phyloP scores from a whole-genome alignment of 2,888 invertebrate species.

The Ceriagrion tenellum region DNA sequence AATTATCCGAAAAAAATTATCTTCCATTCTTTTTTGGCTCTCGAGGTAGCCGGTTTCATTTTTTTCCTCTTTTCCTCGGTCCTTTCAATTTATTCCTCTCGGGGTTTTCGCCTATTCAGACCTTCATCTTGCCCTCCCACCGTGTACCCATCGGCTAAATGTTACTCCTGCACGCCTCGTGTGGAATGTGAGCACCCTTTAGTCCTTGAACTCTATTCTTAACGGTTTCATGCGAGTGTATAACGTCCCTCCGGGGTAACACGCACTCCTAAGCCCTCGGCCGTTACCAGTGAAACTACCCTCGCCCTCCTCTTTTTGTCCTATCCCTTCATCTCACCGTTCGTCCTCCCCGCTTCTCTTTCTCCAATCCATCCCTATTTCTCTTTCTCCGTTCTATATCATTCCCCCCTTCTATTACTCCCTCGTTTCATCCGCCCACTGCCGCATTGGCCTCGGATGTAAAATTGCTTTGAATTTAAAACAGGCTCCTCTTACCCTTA shows the following conservation, averaged over 20 bases:
- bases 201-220: constrained; percentile 12
- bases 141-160: neutral
- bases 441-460: constrained; percentile 2
- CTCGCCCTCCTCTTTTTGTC: neutral
- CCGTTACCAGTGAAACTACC: neutral
- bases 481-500: neutral
- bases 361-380: neutral
- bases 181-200: neutral
- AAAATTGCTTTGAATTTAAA: constrained; percentile 15
- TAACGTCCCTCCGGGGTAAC: neutral
- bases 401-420: neutral
- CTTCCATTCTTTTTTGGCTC: neutral
- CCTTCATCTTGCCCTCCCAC: too few relatives aligned
- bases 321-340: neutral
- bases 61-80: neutral
- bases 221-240: neutral
- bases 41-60: neutral
- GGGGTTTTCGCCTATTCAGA: too few relatives aligned
- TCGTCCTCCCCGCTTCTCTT: neutral
- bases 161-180: neutral
- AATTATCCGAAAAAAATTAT: neutral
- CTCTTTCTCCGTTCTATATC: neutral
- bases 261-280: neutral
- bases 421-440: neutral
- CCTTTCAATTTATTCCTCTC: too few relatives aligned